Percentiles rank a stretch among this genome's conserved stretches.
Evolutionary conservation across 1,140 invertebrate species (phyloP).

Genomic region (Saccostrea echinata): DNA sequence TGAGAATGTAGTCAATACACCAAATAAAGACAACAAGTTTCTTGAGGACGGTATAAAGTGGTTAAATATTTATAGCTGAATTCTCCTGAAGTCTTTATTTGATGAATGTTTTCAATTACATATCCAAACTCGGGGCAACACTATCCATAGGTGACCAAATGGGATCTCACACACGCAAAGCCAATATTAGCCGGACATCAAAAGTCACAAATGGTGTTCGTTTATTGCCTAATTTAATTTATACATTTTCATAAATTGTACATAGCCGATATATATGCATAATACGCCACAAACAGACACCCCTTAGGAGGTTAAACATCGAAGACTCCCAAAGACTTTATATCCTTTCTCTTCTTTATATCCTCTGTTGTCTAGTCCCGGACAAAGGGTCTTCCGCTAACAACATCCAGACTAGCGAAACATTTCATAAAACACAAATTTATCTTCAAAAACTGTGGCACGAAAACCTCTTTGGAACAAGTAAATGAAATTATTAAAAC

Average conservation of each 20-base stretch:
- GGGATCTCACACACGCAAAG: constrained; percentile 22
- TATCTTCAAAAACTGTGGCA: constrained; percentile 38
- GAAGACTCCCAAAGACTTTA: constrained; percentile 23
- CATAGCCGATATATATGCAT: constrained; percentile 30
- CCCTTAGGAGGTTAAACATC: constrained; percentile 18
- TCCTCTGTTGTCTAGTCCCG: background rate
- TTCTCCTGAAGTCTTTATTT: constrained; percentile 17
- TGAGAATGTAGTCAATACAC: constrained; percentile 28
- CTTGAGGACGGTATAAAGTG: constrained; percentile 38
- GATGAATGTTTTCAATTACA: constrained; percentile 39
- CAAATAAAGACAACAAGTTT: constrained; percentile 30
- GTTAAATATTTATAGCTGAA: constrained; percentile 31
- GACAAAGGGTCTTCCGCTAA: constrained; percentile 23
- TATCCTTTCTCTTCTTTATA: background rate
- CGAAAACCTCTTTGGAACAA: constrained; percentile 38
- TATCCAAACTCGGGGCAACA: constrained; percentile 19
- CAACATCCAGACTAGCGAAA: constrained; percentile 33
- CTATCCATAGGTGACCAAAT: constrained; percentile 36
- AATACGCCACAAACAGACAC: constrained; percentile 34
- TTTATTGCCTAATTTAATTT: constrained; percentile 36
- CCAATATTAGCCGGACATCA: constrained; percentile 36
- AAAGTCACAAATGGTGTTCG: constrained; percentile 26
- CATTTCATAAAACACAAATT: constrained; percentile 38
- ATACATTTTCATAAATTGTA: constrained; percentile 38
- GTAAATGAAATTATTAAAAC: constrained; percentile 38